These are phyloP conservation scores for Griposia aprilina DNA, from an alignment of 2,888 invertebrate genomes.

Conservation along the genomic window DNA sequence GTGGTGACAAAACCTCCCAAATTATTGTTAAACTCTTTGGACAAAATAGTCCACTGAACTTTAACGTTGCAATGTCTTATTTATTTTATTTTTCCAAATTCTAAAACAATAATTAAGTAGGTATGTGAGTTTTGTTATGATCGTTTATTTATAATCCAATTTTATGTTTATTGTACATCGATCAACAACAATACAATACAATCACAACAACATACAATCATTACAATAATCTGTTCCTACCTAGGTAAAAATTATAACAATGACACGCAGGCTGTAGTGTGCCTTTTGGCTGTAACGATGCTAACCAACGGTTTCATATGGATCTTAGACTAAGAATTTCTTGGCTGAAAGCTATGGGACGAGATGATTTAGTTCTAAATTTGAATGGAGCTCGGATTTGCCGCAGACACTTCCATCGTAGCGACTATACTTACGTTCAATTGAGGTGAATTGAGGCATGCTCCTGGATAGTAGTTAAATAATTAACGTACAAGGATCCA, in stretches of 20 bases:
- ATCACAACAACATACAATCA: too few species aligned
- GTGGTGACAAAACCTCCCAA: not conserved
- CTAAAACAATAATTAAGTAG: conserved; percentile 10
- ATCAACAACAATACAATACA: too few species aligned
- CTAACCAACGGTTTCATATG: conserved; percentile 27
- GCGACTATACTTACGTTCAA: too few species aligned
- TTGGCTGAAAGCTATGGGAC: conserved; percentile 26
- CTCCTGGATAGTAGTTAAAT: conserved; percentile 24
- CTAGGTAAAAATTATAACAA: not conserved
- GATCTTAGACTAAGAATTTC: conserved; percentile 6
- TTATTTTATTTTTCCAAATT: conserved; percentile 16
- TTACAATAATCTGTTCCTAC: not conserved
- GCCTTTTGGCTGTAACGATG: conserved; percentile 13
- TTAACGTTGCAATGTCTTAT: conserved; percentile 1
- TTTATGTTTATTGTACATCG: not conserved
- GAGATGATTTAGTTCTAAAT: conserved; percentile 21
- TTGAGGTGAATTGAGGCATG: not conserved
- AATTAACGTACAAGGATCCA: too few species aligned
- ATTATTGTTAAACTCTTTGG: too few species aligned
- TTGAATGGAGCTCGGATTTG: conserved; percentile 30
- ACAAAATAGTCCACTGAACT: not conserved
- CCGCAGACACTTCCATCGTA: conserved; percentile 20
- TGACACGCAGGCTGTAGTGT: conserved; percentile 38
- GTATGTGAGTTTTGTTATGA: not conserved
- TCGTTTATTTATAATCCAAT: not conserved